A percentile compares a stretch with the other conserved stretches of the same genome.
phyloP scores from a whole-genome alignment of 2,797 vertebrate species.

The Enteromius afrohamiltoni region DNA sequence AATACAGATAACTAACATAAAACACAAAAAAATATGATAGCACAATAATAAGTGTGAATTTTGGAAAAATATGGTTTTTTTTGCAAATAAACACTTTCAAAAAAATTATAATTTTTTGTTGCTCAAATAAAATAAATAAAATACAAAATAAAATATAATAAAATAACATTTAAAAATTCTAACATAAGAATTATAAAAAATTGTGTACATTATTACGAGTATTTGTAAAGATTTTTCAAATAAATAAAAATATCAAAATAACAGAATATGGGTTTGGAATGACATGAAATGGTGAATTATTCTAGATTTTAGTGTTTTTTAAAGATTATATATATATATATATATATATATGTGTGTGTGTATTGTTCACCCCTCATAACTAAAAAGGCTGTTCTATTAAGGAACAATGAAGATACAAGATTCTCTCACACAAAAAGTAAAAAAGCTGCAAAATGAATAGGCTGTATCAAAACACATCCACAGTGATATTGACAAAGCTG shows the following conservation, averaged over 20 bases:
- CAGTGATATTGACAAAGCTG: conserved; percentile 51
- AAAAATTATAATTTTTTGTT: background rate
- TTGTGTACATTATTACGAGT: background rate
- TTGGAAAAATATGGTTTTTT: too few species aligned
- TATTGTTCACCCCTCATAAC: background rate
- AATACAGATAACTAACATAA: background rate
- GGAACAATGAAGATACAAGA: conserved; percentile 5
- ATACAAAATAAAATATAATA: too few species aligned
- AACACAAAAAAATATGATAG: background rate
- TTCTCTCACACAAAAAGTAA: conserved; percentile 43
- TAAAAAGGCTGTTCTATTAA: conserved; percentile 19
- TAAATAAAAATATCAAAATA: background rate
- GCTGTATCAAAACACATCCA: conserved; percentile 41
- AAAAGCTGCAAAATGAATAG: conserved; percentile 51
- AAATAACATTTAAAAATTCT: background rate
- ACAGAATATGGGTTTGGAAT: background rate
- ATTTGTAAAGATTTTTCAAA: background rate
- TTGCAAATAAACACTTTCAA: background rate
- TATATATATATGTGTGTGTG: background rate
- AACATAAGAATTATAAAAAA: background rate
- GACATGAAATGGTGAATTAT: background rate
- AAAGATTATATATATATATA: too few species aligned
- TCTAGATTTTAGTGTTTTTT: background rate
- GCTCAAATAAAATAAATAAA: background rate
- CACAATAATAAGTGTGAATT: background rate